Evolutionary conservation across 2,888 invertebrate species (phyloP), one percentile per base, ranked within the genome.

Genomic region (Tipula helvola): DNA sequence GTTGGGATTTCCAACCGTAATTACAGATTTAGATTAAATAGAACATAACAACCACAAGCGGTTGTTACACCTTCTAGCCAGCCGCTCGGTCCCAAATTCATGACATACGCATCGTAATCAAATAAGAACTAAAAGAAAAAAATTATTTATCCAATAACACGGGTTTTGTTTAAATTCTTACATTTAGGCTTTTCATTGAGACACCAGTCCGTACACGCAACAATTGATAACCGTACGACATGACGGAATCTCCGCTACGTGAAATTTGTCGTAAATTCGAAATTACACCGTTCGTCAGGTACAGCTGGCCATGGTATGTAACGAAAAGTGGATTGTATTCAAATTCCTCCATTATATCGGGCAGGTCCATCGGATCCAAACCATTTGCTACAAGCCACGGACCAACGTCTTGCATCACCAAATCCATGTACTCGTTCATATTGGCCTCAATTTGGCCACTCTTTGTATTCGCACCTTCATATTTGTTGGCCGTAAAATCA

Each of bases 261-360:
- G 42, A 42, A 41, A 86, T 83, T 12, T 42, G 16, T 5, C n/a
- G 13, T 42, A 86, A n/a, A 44, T 42, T 44, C 5, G 12, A 83
- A n/a, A 28, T n/a, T n/a, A 7, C 12, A 1, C 90, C 90, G 16
- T 89, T 87, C 12, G 88, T 89, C 86, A 90, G 87, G 28, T 88
- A 87, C 5, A 90, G 87, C 85, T 89, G 88, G 12, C 90, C 90
- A 47, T 88, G 87, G 86, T 88, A 89, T 3, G 88, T 88, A 8
- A 89, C 88, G 7, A 87, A 47, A 7, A 87, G 16, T 86, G 87
- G 13, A 87, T 87, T 87, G 85, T 88, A 87, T 86, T 87, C 87
- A 85, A 89, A 88, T 0, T 87, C 87, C 83, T 87, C 41, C 5
- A 87, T 44, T 42, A 89, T 87, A 86, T 90, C 89, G 2, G 89